phyloP scores from a whole-genome alignment of 2,113 vertebrate genomes.

The Apaloderma vittatum region DNA sequence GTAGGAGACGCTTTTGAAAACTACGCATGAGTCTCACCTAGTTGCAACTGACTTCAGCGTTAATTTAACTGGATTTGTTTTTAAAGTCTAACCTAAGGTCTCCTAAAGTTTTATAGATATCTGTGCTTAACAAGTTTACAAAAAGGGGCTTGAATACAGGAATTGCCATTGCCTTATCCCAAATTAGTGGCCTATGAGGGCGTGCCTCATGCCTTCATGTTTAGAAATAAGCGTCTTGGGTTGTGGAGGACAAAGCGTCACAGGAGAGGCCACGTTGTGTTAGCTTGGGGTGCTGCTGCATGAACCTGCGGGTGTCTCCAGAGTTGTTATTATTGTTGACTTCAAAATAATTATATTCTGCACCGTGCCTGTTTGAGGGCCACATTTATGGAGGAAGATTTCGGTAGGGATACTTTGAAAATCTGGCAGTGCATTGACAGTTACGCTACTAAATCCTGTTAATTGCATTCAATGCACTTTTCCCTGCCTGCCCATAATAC shows the following conservation, averaged over 20 bases:
- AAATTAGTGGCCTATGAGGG: not conserved
- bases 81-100: not conserved
- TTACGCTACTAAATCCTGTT: not conserved
- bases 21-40: no score
- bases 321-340: not conserved
- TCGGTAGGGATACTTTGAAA: not conserved
- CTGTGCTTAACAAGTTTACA: not conserved
- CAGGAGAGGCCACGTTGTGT: accelerated
- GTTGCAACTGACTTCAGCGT: not conserved
- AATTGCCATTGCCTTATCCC: not conserved
- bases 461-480: not conserved
- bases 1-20: not conserved
- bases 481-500: accelerated
- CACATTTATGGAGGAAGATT: not conserved
- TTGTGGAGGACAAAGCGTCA: not conserved
- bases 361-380: not conserved
- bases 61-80: not conserved
- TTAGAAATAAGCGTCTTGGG: accelerated
- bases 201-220: not conserved
- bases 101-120: not conserved
- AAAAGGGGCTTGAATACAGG: not conserved
- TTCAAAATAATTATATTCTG: not conserved
- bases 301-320: not conserved
- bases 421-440: accelerated
- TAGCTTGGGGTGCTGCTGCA: not conserved